These are phyloP conservation scores for Incurvaria masculella DNA, from an alignment of 2,888 invertebrate genomes.

Conservation along the genomic window DNA sequence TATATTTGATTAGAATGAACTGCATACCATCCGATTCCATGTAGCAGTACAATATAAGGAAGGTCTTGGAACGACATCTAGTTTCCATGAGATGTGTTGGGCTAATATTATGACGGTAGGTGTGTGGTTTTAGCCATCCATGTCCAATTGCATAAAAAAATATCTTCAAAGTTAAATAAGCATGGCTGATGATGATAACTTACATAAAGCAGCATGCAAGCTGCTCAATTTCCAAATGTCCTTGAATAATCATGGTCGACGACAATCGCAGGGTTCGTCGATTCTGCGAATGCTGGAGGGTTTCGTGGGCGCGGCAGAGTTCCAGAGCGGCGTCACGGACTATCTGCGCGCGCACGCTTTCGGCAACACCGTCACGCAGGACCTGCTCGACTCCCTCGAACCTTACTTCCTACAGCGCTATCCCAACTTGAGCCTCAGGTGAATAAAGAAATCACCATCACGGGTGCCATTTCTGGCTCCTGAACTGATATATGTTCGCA, in stretches of 20 bases:
- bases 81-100: too few species aligned
- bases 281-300: conserved; percentile 86
- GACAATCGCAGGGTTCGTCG: conserved; percentile 68
- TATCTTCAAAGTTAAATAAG: not conserved
- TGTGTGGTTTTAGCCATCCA: too few species aligned
- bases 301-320: conserved; percentile 68
- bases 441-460: too few species aligned
- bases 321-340: conserved; percentile 67
- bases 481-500: too few species aligned
- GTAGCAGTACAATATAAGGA: too few species aligned
- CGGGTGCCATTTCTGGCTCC: too few species aligned
- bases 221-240: not conserved
- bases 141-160: too few species aligned
- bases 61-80: too few species aligned
- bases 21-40: not conserved
- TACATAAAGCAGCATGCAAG: not conserved
- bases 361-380: conserved; percentile 75
- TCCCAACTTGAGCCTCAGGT: conserved; percentile 50
- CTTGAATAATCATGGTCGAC: too few species aligned
- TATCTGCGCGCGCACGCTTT: conserved; percentile 70
- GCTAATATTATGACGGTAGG: too few species aligned
- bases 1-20: too few species aligned
- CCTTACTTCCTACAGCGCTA: conserved; percentile 44
- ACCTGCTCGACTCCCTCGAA: conserved; percentile 69
- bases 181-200: not conserved